Conservation (phyloP, 2,113 vertebrate species). For the Zosterops pallidus region DNA sequence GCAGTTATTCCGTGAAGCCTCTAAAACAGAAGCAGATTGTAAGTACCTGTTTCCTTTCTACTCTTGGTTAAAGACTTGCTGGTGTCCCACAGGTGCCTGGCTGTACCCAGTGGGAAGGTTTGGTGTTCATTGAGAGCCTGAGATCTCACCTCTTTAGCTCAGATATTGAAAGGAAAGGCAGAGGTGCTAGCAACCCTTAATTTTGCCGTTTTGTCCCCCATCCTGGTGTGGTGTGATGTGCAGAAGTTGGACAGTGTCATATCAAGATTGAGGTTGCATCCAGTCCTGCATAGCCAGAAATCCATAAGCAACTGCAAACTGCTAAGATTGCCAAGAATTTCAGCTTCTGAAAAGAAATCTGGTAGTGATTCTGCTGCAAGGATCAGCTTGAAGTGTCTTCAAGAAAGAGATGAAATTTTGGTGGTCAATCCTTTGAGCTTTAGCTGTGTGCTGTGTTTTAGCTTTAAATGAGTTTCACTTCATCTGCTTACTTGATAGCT, state of each 20-base stretch:
- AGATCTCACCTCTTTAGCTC: neutral
- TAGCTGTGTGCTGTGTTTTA: neutral
- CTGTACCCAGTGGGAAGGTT: neutral
- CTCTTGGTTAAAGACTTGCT: neutral
- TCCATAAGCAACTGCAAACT: neutral
- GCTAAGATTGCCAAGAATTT: neutral
- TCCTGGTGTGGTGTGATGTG: neutral
- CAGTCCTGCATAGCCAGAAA: neutral
- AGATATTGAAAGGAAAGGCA: neutral
- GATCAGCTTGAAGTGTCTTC: neutral
- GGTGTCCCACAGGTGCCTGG: neutral
- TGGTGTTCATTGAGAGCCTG: neutral
- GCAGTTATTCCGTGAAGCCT: conserved; percentile 96
- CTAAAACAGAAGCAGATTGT: conserved; percentile 99
- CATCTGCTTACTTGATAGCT: neutral
- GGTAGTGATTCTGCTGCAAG: neutral
- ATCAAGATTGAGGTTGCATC: neutral
- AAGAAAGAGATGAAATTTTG: neutral
- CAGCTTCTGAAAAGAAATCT: neutral
- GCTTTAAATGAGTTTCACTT: neutral
- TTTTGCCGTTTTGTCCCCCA: neutral
- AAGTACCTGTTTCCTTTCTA: conserved; percentile 65
- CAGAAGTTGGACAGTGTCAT: neutral
- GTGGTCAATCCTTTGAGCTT: neutral
- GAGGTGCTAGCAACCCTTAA: neutral